A percentile compares a stretch with the other conserved stretches of the same genome.
These are phyloP conservation scores for Drosophila insularis DNA, from an alignment of 1,140 invertebrate species.

Conservation along the genomic window DNA sequence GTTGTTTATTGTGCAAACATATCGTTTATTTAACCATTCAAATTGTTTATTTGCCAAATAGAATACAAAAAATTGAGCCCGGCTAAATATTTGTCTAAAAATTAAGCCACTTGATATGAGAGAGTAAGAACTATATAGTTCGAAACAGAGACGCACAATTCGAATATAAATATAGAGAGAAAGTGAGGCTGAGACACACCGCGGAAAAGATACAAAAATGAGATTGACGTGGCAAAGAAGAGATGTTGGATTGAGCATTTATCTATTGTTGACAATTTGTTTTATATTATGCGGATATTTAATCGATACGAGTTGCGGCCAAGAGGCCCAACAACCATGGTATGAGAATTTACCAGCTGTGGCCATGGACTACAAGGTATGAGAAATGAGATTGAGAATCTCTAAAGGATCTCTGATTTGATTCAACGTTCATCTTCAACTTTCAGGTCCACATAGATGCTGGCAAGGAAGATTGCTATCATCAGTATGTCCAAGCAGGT, in stretches of 20 bases:
- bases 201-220: conserved; percentile 1
- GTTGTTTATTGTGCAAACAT: conserved; percentile 44
- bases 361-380: conserved; percentile 94
- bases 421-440: not conserved
- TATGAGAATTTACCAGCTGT: conserved; percentile 93
- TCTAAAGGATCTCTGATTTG: not conserved
- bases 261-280: conserved; percentile 46
- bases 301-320: conserved; percentile 40
- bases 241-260: conserved; percentile 39
- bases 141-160: not conserved
- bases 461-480: conserved; percentile 97
- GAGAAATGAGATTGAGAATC: too few relatives aligned
- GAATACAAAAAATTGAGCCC: conserved; percentile 45
- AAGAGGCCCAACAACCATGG: conserved; percentile 84
- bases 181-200: not conserved
- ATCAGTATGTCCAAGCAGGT: conserved; percentile 94
- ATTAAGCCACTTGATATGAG: not conserved
- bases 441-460: conserved; percentile 91
- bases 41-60: conserved; percentile 40
- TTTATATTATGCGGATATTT: conserved; percentile 52
- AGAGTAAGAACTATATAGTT: not conserved
- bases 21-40: conserved; percentile 25
- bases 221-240: conserved; percentile 75
- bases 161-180: not conserved
- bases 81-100: conserved; percentile 17